These are phyloP conservation scores for Sclerurus mexicanus DNA, from an alignment of 2,113 vertebrate genomes.

Conservation along the genomic window DNA sequence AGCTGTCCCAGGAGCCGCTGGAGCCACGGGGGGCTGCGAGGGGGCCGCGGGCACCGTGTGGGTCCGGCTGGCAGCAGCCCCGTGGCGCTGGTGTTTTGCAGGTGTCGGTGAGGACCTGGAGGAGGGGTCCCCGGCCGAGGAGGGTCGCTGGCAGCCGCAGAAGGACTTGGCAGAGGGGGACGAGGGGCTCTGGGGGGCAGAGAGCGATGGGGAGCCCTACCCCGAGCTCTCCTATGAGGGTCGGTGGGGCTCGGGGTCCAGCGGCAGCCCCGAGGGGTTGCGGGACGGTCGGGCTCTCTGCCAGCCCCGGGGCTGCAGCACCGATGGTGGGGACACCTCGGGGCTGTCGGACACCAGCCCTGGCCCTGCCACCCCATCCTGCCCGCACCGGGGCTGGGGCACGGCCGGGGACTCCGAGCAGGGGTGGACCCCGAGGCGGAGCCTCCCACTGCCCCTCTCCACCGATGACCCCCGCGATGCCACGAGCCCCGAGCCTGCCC, in stretches of 20 bases:
- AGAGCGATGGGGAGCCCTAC: conserved; percentile 16
- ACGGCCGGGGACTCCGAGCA: not conserved
- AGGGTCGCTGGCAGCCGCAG: not conserved
- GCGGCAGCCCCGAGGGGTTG: not conserved
- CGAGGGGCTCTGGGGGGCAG: not conserved
- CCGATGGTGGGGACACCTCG: not conserved
- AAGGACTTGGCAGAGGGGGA: conserved; percentile 36
- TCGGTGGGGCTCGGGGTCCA: not conserved
- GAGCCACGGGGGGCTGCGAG: accelerated
- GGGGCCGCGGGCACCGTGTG: accelerated
- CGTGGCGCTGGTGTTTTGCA: not conserved
- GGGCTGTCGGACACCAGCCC: conserved; percentile 35
- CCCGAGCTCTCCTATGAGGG: conserved; percentile 2
- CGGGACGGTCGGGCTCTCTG: not conserved
- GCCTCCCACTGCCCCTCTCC: not conserved
- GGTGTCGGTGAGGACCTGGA: conserved; percentile 29
- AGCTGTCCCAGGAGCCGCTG: not conserved
- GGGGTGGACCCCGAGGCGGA: not conserved
- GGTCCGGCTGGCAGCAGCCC: not conserved
- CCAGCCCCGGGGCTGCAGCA: not conserved
- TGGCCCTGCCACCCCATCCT: not conserved
- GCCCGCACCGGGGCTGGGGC: not conserved
- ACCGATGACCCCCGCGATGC: not conserved
- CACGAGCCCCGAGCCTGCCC: conserved; percentile 50
- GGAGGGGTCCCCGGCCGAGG: not conserved